Evolutionary conservation across 64 coral and sea anemone genomes (phyloP), one percentile per base, ranked within the genome.

Genomic region (Actinia equina): DNA sequence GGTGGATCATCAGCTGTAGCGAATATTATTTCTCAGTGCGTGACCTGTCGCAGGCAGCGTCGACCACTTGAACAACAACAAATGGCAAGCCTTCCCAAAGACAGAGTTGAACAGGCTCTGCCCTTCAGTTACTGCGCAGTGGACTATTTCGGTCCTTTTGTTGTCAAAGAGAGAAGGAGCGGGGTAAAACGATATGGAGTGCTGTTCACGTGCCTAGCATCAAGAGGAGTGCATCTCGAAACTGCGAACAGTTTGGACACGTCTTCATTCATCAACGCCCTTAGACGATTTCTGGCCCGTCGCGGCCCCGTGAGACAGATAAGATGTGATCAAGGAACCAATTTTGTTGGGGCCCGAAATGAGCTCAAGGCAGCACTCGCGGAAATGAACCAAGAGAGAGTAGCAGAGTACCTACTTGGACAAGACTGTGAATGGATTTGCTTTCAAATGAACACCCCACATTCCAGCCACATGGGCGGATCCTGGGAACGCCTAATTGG

Each of bases 181-280:
- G 80, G n/a, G 20, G 86, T 88, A 18, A 88, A 88, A 20, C 70
- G 71, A 51, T 79, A 88, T 16, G 86, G 86, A 89, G 87, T 89
- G 61, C 52, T 89, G 55, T 89, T 82, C n/a, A 63, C 87, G 30
- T 89, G 87, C 80, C 61, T 82, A 62, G 78, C 76, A 15, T 88
- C 86, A 42, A 79, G 76, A 77, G 58, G 86, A 57, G 86, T 88
- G 27, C 86, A 88, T 20, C 45, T 88, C 12, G 74, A 88, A 58
- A 88, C 86, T 41, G 86, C 76, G 20, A 88, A 88, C 43, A 78
- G 70, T 20, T 44, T 89, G 20, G 87, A 89, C 30, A 89, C 53
- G 13, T 89, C 87, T 15, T 89, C 87, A 9, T 89, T 89, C 23
- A 89, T 89, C 5, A 80, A 89, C 23, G 87, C 87, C 18, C 54